Evolutionary conservation across 2,797 vertebrate genomes (phyloP), one percentile per base, ranked within the genome.

Genomic region (Austrolebias charrua): DNA sequence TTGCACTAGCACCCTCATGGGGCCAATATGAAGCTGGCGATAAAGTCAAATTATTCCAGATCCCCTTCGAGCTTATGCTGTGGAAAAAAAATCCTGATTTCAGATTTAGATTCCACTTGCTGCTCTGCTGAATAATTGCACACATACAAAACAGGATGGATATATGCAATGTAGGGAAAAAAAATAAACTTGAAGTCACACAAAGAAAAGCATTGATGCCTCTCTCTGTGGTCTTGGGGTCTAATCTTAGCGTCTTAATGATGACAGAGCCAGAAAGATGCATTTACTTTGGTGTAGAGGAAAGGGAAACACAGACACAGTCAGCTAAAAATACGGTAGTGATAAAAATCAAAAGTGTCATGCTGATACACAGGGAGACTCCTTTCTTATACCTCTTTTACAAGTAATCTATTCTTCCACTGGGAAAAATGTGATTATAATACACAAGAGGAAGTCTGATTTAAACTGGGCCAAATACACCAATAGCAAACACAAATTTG

Each of bases 41-140:
- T 60, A 66, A 46, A 75, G 63, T 63, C 16, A 77, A 79, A 85
- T 70, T 69, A 75, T 70, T 75, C 71, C 59, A 71, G 49, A 78
- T 81, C 66, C 49, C 51, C 44, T 57, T 33, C 58, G 65, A 73
- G 80, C 63, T 78, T 56, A 35, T 69, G 47, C 33, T 54, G 35
- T 6, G 1, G 19, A 63, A 58, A 72, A 63, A 60, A 72, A 76
- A 57, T 19, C n/a, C 12, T 9, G 40, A 71, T 63, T 67, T 66
- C 50, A 63, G 60, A 50, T 65, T 71, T 14, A 40, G 59, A 57
- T 64, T 55, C 28, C 19, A 20, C 55, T 64, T 46, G 29, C 14
- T 49, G 43, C 42, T 46, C 61, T 38, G 60, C 33, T 70, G 73
- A 52, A 77, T 56, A 47, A 49, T 69, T 42, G 24, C 46, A 57